phyloP scores from a whole-genome alignment of 2,113 vertebrate species.

The Miniopterus natalensis region DNA sequence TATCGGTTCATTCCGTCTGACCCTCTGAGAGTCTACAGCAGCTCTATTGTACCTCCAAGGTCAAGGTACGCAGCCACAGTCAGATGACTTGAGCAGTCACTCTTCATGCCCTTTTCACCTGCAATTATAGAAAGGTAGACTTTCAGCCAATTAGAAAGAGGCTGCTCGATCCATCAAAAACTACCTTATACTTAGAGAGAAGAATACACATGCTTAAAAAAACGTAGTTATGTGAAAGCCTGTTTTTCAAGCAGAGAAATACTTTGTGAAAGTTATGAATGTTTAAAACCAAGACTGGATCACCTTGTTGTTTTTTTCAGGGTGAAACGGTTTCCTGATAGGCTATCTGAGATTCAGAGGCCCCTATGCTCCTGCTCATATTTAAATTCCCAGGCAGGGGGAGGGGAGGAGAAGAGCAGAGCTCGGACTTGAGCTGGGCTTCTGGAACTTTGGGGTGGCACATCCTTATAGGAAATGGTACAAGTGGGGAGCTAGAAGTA shows the following conservation, averaged over 20 bases:
- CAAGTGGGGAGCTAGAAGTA: neutral
- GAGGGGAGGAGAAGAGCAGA: neutral
- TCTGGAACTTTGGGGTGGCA: neutral
- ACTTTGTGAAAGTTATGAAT: neutral
- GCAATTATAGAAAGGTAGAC: neutral
- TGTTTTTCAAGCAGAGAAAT: slow-evolving; percentile 19
- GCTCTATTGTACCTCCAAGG: neutral
- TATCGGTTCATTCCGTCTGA: neutral
- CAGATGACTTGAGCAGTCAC: neutral
- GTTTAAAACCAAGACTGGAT: neutral
- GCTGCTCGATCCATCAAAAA: neutral
- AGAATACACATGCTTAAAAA: neutral
- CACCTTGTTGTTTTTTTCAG: neutral
- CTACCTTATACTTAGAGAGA: neutral
- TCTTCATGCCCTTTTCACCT: neutral
- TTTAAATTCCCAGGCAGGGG: neutral
- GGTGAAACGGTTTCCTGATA: neutral
- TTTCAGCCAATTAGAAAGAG: slow-evolving; percentile 19
- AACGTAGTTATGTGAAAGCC: neutral
- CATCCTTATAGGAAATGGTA: neutral
- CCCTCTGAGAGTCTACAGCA: neutral
- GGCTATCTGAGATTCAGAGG: neutral
- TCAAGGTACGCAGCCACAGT: neutral
- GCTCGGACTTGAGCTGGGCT: neutral
- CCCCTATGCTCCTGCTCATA: neutral